phyloP scores from a whole-genome alignment of 2,888 invertebrate genomes.

The Himalopsyche kuldschensis region DNA sequence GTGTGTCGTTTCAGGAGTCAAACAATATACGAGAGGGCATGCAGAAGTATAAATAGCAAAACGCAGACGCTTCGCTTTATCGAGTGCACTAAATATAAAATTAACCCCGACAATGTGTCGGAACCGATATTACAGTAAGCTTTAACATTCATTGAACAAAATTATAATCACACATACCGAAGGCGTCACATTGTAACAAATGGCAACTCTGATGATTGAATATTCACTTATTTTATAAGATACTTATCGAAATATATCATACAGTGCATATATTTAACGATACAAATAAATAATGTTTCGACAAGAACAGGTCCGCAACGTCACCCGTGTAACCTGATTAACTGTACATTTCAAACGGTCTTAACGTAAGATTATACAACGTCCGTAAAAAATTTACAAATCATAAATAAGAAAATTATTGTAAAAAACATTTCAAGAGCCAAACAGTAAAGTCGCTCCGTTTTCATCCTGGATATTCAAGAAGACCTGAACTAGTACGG shows the following conservation, averaged over 20 bases:
- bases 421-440: neutral
- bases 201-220: neutral
- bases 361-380: neutral
- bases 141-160: neutral
- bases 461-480: neutral
- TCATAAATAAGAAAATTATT: neutral
- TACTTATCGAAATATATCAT: neutral
- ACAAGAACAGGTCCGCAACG: neutral
- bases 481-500: neutral
- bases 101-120: neutral
- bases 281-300: constrained; percentile 1
- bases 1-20: neutral
- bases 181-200: neutral
- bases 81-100: neutral
- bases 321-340: neutral
- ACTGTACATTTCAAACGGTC: neutral
- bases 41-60: neutral
- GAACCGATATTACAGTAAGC: neutral
- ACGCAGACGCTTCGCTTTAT: neutral
- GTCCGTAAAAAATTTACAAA: neutral
- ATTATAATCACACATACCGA: neutral
- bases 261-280: neutral
- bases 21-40: neutral
- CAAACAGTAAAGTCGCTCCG: neutral
- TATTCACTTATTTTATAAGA: neutral